Percentiles rank a stretch among this genome's conserved stretches.
These are phyloP conservation scores for Atopsyche davidsoni DNA, from an alignment of 1,140 invertebrate genomes.

Conservation along the genomic window DNA sequence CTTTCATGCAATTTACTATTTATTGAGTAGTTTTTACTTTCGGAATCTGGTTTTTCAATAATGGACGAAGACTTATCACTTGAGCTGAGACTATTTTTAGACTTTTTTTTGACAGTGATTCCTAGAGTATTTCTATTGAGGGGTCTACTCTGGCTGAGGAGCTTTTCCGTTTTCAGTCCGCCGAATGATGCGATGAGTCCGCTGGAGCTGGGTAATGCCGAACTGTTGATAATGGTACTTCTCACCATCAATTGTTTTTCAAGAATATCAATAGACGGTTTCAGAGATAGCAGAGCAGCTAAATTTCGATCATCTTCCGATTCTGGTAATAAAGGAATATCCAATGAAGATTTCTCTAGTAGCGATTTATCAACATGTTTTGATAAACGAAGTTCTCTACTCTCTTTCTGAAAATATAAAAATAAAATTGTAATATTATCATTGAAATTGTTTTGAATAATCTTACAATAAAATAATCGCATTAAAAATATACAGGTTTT, in stretches of 20 bases:
- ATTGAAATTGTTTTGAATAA: background rate
- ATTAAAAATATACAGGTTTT: slow-evolving; percentile 2
- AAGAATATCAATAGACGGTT: slow-evolving; percentile 49
- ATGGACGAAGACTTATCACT: too few species aligned
- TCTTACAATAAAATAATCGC: background rate
- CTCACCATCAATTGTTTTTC: slow-evolving; percentile 48
- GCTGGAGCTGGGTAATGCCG: slow-evolving; percentile 53
- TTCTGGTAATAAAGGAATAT: slow-evolving; percentile 74
- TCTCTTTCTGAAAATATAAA: slow-evolving; percentile 55
- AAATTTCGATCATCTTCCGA: slow-evolving; percentile 70
- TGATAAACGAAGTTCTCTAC: slow-evolving; percentile 67
- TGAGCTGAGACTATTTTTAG: background rate
- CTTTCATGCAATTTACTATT: too few species aligned
- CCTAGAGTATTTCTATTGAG: slow-evolving; percentile 41
- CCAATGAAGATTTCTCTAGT: slow-evolving; percentile 70
- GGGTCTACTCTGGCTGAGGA: slow-evolving; percentile 37
- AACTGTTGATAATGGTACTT: slow-evolving; percentile 49
- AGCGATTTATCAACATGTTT: slow-evolving; percentile 63
- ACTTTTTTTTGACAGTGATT: slow-evolving; percentile 33
- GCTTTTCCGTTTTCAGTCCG: slow-evolving; percentile 49
- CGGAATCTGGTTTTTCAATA: too few species aligned
- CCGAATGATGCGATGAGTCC: slow-evolving; percentile 49
- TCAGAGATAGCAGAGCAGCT: slow-evolving; percentile 66
- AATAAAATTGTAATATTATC: slow-evolving; percentile 20
- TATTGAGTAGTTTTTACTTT: too few species aligned